Conservation (phyloP, 2,797 vertebrate species). For the Pteronotus mesoamericanus region DNA sequence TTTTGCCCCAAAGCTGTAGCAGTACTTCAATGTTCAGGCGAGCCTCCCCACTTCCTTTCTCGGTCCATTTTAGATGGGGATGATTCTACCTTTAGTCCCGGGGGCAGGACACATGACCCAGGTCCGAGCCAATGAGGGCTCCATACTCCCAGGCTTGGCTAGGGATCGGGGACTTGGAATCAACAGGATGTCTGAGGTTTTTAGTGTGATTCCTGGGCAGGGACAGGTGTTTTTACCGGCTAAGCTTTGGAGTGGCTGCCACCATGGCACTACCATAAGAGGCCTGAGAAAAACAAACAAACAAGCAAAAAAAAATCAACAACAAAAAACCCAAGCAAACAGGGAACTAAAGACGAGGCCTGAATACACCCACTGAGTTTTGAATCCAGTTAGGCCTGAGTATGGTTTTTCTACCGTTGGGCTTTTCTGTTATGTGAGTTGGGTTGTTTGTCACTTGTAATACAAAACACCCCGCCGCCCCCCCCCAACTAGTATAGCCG, state of each 20-base stretch:
- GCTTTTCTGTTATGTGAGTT: constrained; percentile 12
- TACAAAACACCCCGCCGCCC: not conserved
- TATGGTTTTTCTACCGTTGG: not conserved
- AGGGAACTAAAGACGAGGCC: not conserved
- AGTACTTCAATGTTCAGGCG: not conserved
- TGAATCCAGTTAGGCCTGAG: constrained; percentile 33
- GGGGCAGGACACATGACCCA: not conserved
- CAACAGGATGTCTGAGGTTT: not conserved
- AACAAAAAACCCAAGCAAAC: too few relatives aligned
- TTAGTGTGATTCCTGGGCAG: not conserved
- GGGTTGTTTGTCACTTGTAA: not conserved
- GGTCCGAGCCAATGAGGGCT: not conserved
- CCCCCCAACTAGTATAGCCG: not conserved
- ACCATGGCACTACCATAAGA: not conserved
- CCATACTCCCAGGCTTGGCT: not conserved
- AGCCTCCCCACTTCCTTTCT: not conserved
- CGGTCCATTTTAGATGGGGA: not conserved
- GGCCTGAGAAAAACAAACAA: not conserved
- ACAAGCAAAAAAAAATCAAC: not conserved
- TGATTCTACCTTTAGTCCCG: not conserved
- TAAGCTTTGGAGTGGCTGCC: not conserved
- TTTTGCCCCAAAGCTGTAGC: not conserved
- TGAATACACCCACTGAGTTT: not conserved
- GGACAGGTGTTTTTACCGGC: not conserved
- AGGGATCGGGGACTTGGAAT: not conserved